phyloP scores from a whole-genome alignment of 2,113 vertebrate genomes.

The Oncorhynchus kisutch region DNA sequence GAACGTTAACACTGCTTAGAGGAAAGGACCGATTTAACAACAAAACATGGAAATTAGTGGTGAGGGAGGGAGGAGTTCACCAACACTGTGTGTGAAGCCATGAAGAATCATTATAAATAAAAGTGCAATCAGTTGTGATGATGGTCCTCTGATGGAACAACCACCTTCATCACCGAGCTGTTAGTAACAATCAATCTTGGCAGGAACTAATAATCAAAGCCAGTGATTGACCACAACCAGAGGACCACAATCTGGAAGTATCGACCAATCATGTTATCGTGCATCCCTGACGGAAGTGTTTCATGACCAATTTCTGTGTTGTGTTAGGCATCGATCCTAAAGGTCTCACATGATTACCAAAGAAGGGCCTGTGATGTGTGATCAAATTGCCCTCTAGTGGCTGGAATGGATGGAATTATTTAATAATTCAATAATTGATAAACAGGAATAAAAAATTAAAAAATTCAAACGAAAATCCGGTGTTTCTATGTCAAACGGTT shows the following conservation, averaged over 20 bases:
- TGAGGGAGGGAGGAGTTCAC: slow-evolving; percentile 23
- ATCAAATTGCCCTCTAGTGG: too few relatives aligned
- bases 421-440: too few relatives aligned
- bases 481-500: too few relatives aligned
- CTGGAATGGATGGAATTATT: too few relatives aligned
- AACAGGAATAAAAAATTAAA: too few relatives aligned
- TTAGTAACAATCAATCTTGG: slow-evolving; percentile 64
- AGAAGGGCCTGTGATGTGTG: neutral
- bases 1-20: slow-evolving; percentile 60
- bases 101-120: slow-evolving; percentile 57
- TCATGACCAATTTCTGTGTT: slow-evolving; percentile 40
- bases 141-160: slow-evolving; percentile 22
- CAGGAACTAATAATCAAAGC: slow-evolving; percentile 67
- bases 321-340: slow-evolving; percentile 36
- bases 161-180: slow-evolving; percentile 39
- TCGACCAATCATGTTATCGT: slow-evolving; percentile 55
- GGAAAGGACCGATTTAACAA: slow-evolving; percentile 46
- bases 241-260: slow-evolving; percentile 59
- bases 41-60: slow-evolving; percentile 48
- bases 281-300: slow-evolving; percentile 45
- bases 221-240: slow-evolving; percentile 65
- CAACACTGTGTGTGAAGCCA: slow-evolving; percentile 32
- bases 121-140: slow-evolving; percentile 48
- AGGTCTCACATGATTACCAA: neutral
- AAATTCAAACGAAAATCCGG: too few relatives aligned